Evolutionary conservation across 2,113 vertebrate genomes (phyloP), one percentile per base, ranked within the genome.

Genomic region (Asarcornis scutulata): DNA sequence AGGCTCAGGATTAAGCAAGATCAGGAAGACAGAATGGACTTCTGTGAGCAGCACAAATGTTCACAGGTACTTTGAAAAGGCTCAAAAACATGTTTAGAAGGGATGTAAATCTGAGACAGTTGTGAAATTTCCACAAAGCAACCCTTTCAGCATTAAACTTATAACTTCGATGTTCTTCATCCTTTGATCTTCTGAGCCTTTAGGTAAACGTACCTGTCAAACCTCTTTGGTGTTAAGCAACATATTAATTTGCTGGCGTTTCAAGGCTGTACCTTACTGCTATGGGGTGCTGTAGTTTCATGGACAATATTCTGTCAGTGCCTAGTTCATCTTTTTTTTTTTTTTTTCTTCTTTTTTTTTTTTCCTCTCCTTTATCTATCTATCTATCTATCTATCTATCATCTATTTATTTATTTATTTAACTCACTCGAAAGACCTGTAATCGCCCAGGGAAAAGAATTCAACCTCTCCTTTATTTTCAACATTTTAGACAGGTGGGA

Each of bases 141-240:
- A 52, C 15, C 21, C 4, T 67, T 16, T 84, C 29, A 86, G 73
- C n/a, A 32, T 81, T 75, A 60, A 86, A 52, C 29, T 81, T 53
- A 60, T 17, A 78, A 64, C 27, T 84, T 75, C 22, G 69, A 2
- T 68, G 46, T 18, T 95, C 42, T 86, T 78, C 56, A 27, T 36
- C 0, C 1, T 77, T 83, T 88, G 83, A 86, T 86, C 66, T 93
- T 91, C 86, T 84, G 46, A 95, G 69, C 52, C 56, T 92, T 17
- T 92, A 89, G 83, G 62, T 95, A 91, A 97, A 75, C 21, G 46
- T 56, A 66, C 26, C 83, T 93, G 88, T 75, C 89, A 93, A 62
- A 59, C 38, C 26, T 84, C 38, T 25, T 1, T 44, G 32, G 38
- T 72, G 58, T 71, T 78, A 86, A 52, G 48, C 36, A 80, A 63